Conservation (phyloP, 2,113 vertebrate genomes). For the Gopherus evgoodei region DNA sequence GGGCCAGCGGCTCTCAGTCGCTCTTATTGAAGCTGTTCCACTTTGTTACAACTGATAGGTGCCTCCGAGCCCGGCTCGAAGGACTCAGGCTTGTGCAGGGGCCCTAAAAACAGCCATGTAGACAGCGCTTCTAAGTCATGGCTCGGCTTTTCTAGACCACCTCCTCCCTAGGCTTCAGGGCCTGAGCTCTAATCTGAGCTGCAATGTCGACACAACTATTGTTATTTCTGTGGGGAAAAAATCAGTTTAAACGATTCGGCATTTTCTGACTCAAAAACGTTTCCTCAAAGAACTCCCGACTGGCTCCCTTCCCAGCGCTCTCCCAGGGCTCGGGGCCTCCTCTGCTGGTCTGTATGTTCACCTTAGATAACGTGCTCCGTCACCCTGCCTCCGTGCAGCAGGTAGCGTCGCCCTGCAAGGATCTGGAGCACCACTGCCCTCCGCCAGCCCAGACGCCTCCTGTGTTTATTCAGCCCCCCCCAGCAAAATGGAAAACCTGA, state of each 20-base stretch:
- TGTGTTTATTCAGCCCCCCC: neutral
- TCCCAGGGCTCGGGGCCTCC: neutral
- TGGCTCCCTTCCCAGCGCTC: neutral
- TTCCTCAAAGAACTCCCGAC: neutral
- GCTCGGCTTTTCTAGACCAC: no score
- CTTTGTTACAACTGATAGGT: neutral
- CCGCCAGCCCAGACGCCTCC: neutral
- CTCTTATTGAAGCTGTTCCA: neutral
- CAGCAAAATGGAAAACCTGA: neutral
- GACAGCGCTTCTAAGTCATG: no score
- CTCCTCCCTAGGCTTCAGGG: no score
- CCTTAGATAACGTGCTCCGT: neutral
- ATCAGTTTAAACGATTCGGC: neutral
- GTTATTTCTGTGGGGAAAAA: neutral
- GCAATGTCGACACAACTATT: no score
- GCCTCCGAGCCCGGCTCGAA: neutral
- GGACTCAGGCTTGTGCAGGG: no score
- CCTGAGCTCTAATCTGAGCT: neutral
- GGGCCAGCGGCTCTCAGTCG: neutral
- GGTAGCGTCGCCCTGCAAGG: neutral
- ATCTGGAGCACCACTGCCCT: neutral
- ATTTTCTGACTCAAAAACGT: neutral
- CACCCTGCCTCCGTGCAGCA: neutral
- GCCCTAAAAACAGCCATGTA: no score
- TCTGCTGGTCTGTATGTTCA: neutral